phyloP scores from a whole-genome alignment of 2,113 vertebrate species.

The Aleadryas rufinucha region DNA sequence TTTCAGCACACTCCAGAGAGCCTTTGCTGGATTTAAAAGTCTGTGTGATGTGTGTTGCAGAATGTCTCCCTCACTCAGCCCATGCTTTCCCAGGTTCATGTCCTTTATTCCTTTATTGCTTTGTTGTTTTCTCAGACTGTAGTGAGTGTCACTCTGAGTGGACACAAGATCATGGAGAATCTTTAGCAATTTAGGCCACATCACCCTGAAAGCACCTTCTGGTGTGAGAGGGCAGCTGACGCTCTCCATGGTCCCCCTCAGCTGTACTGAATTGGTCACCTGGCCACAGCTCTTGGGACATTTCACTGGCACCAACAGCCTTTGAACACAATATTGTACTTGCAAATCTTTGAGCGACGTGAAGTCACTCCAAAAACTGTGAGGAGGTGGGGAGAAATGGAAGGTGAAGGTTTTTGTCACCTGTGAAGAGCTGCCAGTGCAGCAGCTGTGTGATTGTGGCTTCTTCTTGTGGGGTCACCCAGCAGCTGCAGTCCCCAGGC shows the following conservation, averaged over 20 bases:
- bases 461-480: neutral
- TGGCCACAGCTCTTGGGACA: neutral
- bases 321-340: neutral
- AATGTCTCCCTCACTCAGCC: neutral
- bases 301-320: neutral
- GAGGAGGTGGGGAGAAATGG: neutral
- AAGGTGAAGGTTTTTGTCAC: neutral
- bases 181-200: neutral
- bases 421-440: neutral
- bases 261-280: neutral
- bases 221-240: neutral
- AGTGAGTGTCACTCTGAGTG: neutral
- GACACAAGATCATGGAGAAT: neutral
- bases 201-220: neutral
- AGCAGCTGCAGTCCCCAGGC: neutral
- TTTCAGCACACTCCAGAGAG: neutral
- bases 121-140: neutral
- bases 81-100: neutral
- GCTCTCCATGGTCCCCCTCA: neutral
- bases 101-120: neutral
- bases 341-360: rapidly evolving
- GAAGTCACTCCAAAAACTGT: neutral
- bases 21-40: neutral
- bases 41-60: neutral
- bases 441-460: neutral